Percentiles rank a stretch among this genome's conserved stretches.
phyloP scores from a whole-genome alignment of 2,888 invertebrate genomes.

The Dioctria linearis region DNA sequence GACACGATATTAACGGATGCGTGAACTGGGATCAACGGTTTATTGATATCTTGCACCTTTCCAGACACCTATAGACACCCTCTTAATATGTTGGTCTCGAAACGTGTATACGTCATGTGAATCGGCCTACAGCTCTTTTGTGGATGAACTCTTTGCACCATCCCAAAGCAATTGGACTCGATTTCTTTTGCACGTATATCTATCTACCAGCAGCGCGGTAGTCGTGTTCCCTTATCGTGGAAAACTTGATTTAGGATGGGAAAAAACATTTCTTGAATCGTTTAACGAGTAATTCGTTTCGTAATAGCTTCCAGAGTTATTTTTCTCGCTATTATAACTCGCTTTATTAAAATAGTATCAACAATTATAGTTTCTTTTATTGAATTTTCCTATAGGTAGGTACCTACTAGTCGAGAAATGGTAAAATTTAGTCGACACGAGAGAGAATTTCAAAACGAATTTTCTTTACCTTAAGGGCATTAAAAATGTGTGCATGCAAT shows the following conservation, averaged over 20 bases:
- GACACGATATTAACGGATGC: conserved; percentile 45
- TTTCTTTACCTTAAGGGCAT: no score
- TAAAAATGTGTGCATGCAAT: no score
- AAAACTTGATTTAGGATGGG: conserved; percentile 7
- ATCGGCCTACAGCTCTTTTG: conserved; percentile 17
- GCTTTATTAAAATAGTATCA: no score
- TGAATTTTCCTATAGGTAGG: no score
- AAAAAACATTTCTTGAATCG: background rate
- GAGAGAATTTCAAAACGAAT: no score
- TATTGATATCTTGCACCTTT: conserved; percentile 47
- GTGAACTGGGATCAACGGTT: conserved; percentile 52
- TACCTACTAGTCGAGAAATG: no score
- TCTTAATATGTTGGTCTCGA: background rate
- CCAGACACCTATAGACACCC: conserved; percentile 19
- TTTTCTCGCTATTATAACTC: no score
- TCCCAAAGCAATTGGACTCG: conserved; percentile 29
- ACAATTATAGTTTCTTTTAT: no score
- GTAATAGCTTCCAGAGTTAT: background rate
- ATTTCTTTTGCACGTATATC: background rate
- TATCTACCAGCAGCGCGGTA: conserved; percentile 7
- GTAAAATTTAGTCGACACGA: no score
- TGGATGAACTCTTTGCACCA: background rate
- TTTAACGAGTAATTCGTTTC: conserved; percentile 11
- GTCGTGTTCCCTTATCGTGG: conserved; percentile 20
- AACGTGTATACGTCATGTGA: conserved; percentile 13